Evolutionary conservation across 2,113 vertebrate species (phyloP).

Genomic region (Melanotaenia duboulayi): DNA sequence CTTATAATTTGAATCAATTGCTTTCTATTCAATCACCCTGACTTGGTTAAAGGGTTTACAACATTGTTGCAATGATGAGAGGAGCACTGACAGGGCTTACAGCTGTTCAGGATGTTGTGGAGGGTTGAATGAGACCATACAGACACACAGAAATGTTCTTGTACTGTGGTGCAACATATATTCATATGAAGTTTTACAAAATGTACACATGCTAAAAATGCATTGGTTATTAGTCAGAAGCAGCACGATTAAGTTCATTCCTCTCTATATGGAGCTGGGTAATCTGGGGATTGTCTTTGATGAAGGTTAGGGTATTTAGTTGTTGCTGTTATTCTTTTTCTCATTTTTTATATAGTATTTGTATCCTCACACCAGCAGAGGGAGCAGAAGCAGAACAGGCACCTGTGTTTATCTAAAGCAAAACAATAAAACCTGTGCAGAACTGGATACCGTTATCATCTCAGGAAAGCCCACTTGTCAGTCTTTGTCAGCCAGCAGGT

Average conservation of each 20-base stretch:
- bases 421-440: conserved; percentile 64
- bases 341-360: conserved; percentile 45
- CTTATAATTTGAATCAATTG: not conserved
- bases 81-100: conserved; percentile 21
- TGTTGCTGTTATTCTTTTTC: not conserved
- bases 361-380: conserved; percentile 76
- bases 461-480: conserved; percentile 47
- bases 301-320: conserved; percentile 42
- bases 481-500: not conserved
- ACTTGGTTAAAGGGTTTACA: conserved; percentile 34
- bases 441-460: conserved; percentile 58
- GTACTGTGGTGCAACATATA: conserved; percentile 52
- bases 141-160: conserved; percentile 43
- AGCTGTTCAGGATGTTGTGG: conserved; percentile 32
- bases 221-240: conserved; percentile 81
- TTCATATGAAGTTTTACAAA: conserved; percentile 71
- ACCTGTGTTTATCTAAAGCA: conserved; percentile 83
- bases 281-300: conserved; percentile 79
- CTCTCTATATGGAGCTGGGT: conserved; percentile 70
- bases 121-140: conserved; percentile 36
- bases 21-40: conserved; percentile 6
- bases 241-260: conserved; percentile 81
- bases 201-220: conserved; percentile 82
- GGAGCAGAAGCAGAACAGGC: conserved; percentile 83
- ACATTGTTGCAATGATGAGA: conserved; percentile 12